Evolutionary conservation across 2,797 vertebrate genomes (phyloP).

Genomic region (Peromyscus attwateri): DNA sequence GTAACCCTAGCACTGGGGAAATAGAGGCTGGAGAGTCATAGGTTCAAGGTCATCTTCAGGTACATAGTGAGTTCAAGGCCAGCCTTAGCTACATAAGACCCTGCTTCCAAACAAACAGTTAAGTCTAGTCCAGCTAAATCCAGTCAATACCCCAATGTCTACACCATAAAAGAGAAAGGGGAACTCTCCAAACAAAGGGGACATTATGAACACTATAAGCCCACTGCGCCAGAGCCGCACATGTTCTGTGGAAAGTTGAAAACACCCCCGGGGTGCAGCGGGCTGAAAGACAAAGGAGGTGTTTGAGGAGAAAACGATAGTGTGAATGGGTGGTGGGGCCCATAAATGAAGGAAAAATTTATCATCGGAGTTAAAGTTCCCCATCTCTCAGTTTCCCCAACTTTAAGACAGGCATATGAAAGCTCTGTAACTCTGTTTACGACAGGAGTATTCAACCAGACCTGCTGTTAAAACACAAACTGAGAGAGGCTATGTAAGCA

Average conservation of each 20-base stretch:
- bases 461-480: not conserved
- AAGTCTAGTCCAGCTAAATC: not conserved
- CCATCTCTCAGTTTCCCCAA: not conserved
- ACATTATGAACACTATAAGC: not conserved
- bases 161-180: not conserved
- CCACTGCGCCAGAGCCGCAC: constrained; percentile 51
- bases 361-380: not conserved
- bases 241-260: constrained; percentile 1
- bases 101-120: not conserved
- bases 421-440: accelerated
- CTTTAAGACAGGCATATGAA: not conserved
- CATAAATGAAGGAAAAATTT: not conserved
- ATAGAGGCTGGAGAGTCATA: not conserved
- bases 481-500: not conserved
- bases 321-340: not conserved
- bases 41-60: not conserved
- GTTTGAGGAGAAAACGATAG: not conserved
- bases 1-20: not conserved
- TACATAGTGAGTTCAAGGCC: not conserved
- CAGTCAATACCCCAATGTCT: accelerated
- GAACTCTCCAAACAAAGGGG: constrained; percentile 15
- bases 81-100: not conserved
- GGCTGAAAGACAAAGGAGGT: not conserved
- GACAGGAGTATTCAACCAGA: not conserved
- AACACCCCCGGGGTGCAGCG: constrained; percentile 6